phyloP scores from a whole-genome alignment of 2,797 vertebrate species.

The Moxostoma hubbsi region DNA sequence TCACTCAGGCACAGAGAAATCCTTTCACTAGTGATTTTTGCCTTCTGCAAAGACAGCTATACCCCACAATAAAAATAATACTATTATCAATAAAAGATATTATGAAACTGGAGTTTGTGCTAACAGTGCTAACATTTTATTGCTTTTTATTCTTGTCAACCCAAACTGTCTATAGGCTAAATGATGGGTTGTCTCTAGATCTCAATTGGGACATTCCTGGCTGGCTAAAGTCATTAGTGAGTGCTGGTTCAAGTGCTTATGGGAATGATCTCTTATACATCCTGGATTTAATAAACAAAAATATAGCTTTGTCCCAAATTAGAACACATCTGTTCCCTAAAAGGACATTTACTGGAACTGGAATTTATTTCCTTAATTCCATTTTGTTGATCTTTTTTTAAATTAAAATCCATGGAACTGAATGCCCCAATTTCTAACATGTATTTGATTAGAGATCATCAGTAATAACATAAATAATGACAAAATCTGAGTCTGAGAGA shows the following conservation, averaged over 20 bases:
- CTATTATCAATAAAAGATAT: neutral
- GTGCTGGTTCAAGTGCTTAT: constrained; percentile 13
- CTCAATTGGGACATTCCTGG: constrained; percentile 31
- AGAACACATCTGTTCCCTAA: constrained; percentile 21
- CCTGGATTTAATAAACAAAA: constrained; percentile 53
- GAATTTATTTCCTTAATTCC: neutral
- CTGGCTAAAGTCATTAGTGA: neutral
- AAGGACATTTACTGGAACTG: constrained; percentile 2
- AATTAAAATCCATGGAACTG: neutral
- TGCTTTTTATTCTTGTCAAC: constrained; percentile 21
- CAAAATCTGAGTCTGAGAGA: neutral
- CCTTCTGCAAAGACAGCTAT: neutral
- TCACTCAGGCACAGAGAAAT: constrained; percentile 27
- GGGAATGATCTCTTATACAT: constrained; percentile 42
- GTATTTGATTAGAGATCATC: neutral
- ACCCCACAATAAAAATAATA: neutral
- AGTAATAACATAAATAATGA: neutral
- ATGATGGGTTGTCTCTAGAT: neutral
- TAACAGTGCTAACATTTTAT: neutral
- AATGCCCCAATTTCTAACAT: neutral
- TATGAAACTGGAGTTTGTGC: neutral
- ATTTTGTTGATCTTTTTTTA: neutral
- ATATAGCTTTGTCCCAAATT: constrained; percentile 21
- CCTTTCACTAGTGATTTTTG: constrained; percentile 18
- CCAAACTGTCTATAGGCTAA: neutral